Percentiles rank a stretch among this genome's conserved stretches.
Evolutionary conservation across 2,888 invertebrate species (phyloP).

Genomic region (Mythimna ferrago): DNA sequence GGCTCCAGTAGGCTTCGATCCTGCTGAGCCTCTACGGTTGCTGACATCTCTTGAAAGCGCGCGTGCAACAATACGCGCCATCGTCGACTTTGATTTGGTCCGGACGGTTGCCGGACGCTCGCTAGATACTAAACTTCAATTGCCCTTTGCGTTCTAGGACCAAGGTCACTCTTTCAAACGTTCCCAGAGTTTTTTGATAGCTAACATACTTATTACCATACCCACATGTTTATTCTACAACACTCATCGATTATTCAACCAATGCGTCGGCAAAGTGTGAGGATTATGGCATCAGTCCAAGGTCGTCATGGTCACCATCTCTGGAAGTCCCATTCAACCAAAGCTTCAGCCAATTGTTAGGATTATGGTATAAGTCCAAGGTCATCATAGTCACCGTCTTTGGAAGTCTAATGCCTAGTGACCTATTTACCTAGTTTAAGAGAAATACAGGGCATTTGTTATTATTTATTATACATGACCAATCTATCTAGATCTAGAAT

Average conservation of each 20-base stretch:
- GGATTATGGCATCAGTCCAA: constrained; percentile 29
- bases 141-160: too few species aligned
- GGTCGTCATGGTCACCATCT: neutral
- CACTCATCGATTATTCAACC: constrained; percentile 13
- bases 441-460: neutral
- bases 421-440: neutral
- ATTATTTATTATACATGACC: too few species aligned
- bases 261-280: constrained; percentile 16
- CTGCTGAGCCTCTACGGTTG: too few species aligned
- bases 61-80: too few species aligned
- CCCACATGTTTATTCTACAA: neutral
- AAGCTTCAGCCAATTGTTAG: constrained; percentile 11
- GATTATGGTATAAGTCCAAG: constrained; percentile 30
- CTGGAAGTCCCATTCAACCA: neutral
- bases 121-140: too few species aligned
- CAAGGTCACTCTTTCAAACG: too few species aligned
- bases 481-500: neutral
- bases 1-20: too few species aligned
- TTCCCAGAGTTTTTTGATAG: too few species aligned
- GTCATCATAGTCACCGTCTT: neutral
- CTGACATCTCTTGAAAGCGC: too few species aligned
- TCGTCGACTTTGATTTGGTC: too few species aligned
- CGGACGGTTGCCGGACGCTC: too few species aligned
- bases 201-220: too few species aligned
- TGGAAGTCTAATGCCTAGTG: neutral